These are phyloP conservation scores for Lutraria rhynchaena DNA, from an alignment of 1,140 invertebrate species.

Conservation along the genomic window DNA sequence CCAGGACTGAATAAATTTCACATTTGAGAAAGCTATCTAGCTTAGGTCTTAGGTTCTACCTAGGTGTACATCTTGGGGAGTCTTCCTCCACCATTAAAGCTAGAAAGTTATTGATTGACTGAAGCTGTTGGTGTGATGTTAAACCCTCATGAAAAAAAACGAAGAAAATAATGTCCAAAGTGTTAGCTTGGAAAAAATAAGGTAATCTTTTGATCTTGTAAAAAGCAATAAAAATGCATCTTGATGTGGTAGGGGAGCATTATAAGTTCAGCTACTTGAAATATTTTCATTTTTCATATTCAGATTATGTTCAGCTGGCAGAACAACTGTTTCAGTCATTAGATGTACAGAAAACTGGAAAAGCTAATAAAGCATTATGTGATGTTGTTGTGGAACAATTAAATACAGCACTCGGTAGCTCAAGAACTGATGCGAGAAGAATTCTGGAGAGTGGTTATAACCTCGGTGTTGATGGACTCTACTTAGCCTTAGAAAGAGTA, in stretches of 20 bases:
- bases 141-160: too few species aligned
- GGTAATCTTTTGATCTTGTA: too few species aligned
- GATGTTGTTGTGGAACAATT: constrained; percentile 72
- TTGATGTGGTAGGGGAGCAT: not conserved
- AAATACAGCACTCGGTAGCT: constrained; percentile 64
- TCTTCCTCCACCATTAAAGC: too few species aligned
- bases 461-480: constrained; percentile 64
- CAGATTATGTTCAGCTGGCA: constrained; percentile 70
- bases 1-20: too few species aligned
- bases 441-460: constrained; percentile 68
- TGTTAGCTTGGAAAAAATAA: too few species aligned
- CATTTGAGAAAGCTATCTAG: too few species aligned
- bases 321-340: constrained; percentile 68
- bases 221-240: too few species aligned
- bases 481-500: constrained; percentile 67
- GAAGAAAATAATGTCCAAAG: too few species aligned
- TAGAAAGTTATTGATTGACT: too few species aligned
- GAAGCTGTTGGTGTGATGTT: too few species aligned
- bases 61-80: too few species aligned
- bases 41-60: too few species aligned
- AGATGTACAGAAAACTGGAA: constrained; percentile 70
- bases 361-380: constrained; percentile 73
- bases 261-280: not conserved
- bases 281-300: not conserved
- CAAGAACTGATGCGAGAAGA: constrained; percentile 65